phyloP scores from a whole-genome alignment of 2,888 invertebrate genomes.

The Linnaemya vulpina region DNA sequence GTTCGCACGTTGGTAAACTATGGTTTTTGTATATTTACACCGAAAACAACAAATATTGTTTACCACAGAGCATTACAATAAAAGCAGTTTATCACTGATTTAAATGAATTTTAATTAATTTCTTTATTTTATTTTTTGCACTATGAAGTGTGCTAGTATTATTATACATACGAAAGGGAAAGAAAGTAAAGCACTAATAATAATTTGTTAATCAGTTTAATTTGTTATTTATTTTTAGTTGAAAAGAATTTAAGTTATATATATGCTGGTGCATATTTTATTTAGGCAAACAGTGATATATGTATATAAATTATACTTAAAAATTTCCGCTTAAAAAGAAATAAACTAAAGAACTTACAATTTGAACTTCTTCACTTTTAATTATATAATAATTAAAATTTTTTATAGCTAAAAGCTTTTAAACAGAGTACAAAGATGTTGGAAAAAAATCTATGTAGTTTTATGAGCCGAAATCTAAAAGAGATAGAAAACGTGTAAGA shows the following conservation, averaged over 20 bases:
- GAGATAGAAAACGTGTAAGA: not conserved
- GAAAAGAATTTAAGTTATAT: constrained; percentile 8
- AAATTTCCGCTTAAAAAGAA: not conserved
- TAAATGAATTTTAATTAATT: no score
- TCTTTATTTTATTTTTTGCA: no score
- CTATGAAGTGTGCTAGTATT: no score
- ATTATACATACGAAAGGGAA: constrained; percentile 52
- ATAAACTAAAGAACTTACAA: not conserved
- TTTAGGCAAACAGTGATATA: not conserved
- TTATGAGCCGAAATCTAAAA: not conserved
- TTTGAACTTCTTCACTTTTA: not conserved
- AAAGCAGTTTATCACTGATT: no score
- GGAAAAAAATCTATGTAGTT: not conserved
- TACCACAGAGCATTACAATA: no score
- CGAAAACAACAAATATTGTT: no score
- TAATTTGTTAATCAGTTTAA: constrained; percentile 10
- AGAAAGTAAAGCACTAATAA: constrained; percentile 6
- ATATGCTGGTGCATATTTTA: not conserved
- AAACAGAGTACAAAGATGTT: not conserved
- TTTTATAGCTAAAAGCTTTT: not conserved
- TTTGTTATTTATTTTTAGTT: not conserved
- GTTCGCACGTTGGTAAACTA: no score
- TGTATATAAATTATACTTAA: constrained; percentile 11
- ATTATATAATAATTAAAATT: not conserved
- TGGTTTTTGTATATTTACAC: no score